Base-by-base conservation (phyloP, 2,888 invertebrate genomes). In the Spilarctia lutea region DNA sequence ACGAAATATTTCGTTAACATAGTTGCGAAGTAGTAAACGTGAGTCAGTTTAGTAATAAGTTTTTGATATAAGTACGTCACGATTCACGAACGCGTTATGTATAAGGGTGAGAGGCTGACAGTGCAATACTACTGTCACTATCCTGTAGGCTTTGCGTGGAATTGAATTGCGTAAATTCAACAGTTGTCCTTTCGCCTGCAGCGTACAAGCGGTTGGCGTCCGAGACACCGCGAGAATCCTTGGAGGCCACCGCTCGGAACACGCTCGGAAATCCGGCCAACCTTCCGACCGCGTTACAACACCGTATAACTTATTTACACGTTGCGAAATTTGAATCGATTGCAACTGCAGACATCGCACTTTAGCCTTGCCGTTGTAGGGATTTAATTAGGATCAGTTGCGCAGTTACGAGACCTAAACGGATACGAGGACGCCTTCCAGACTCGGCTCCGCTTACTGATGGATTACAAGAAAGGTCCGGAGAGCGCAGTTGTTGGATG, bases 211-310 rank as follows among this genome's bases (percentile, higher is more conserved):
- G 85, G 83, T 87, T 88, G 88, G 92, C 91, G 92, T 87, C 91
- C 93, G 89, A 93, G 92, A 91, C 91, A 90, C 90, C 86, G 90
- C 89, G 93, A 94, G 94, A 94, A 94, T 94, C 94, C 94, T 94
- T 93, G 93, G 94, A 93, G 94, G 94, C 93, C 94, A 90, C 90
- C 91, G 94, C 89, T 94, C 94, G 93, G 93, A 94, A 93, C 94
- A 92, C 93, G 94, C 94, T 94, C 95, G 95, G 95, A 96, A 96
- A 96, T 96, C 95, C 95, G 95, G 95, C 95, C 95, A 95, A 95
- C 95, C 95, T 95, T 95, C 95, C 95, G 95, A 95, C 93, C 92
- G 92, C 91, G 91, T 96, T 96, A 95, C 95, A 93, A 95, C 95
- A 96, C 92, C 91, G 93, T 92, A 92, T 94, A 94, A 94, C 94